These are phyloP conservation scores for Drymodes brunneopygia DNA, from an alignment of 2,113 vertebrate genomes.

Conservation along the genomic window DNA sequence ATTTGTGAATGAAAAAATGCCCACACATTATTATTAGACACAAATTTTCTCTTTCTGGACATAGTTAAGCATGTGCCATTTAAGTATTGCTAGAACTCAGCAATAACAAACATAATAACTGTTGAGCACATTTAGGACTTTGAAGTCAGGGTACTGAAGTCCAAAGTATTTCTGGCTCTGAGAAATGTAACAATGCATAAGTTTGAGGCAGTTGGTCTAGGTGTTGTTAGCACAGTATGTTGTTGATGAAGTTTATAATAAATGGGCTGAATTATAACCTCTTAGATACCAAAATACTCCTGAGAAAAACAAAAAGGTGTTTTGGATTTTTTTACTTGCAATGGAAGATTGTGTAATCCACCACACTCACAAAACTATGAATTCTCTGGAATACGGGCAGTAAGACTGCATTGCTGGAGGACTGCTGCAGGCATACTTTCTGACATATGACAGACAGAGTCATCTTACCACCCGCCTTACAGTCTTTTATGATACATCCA, in stretches of 20 bases:
- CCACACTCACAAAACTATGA: background rate
- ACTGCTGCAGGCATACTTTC: background rate
- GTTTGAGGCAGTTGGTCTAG: background rate
- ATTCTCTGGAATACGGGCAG: background rate
- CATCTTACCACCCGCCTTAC: background rate
- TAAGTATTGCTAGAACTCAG: background rate
- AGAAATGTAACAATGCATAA: accelerated
- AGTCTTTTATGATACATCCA: background rate
- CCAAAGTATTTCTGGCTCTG: background rate
- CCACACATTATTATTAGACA: background rate
- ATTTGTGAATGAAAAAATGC: background rate
- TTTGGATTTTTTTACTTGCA: background rate
- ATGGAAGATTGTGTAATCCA: background rate
- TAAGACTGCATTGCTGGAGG: background rate
- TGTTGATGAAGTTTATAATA: background rate
- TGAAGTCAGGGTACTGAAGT: background rate
- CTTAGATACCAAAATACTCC: background rate
- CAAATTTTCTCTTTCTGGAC: background rate
- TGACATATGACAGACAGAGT: background rate
- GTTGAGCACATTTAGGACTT: background rate
- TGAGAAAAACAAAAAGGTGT: background rate
- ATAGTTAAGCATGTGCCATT: background rate
- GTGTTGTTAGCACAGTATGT: background rate
- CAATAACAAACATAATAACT: background rate
- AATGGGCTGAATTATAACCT: background rate